Percentiles rank a stretch among this genome's conserved stretches.
These are phyloP conservation scores for Cynocephalus volans DNA, from an alignment of 2,113 vertebrate genomes.

Conservation along the genomic window DNA sequence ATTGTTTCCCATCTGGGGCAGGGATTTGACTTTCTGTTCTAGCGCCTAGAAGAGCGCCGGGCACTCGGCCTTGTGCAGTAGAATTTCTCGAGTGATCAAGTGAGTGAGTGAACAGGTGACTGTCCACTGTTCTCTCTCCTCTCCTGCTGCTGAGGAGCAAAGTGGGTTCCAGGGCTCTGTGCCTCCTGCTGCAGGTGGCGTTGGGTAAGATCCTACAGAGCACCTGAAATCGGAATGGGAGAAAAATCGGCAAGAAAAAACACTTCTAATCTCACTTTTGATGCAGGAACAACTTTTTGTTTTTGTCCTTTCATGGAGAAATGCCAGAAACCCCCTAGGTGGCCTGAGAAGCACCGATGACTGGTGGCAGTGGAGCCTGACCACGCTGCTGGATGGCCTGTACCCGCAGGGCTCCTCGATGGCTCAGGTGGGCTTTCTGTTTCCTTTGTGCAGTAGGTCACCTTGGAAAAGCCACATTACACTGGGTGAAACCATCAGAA, in stretches of 20 bases:
- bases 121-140: not conserved
- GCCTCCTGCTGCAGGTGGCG: rapidly evolving
- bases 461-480: rapidly evolving
- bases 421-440: conserved; percentile 55
- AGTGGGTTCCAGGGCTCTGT: rapidly evolving
- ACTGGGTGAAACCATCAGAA: not conserved
- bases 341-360: conserved; percentile 80
- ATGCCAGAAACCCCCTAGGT: conserved; percentile 66
- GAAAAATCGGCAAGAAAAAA: not conserved
- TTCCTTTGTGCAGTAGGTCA: rapidly evolving
- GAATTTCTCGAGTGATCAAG: not conserved
- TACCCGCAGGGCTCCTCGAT: conserved; percentile 66
- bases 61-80: not conserved
- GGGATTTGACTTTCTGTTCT: not conserved
- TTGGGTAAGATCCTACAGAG: not conserved
- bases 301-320: conserved; percentile 76
- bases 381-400: conserved; percentile 83
- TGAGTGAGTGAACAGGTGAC: rapidly evolving
- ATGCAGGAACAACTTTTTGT: not conserved
- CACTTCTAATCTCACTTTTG: too few relatives aligned
- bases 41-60: not conserved
- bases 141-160: not conserved
- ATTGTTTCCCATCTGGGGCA: not conserved
- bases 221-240: not conserved
- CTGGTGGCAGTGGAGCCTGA: conserved; percentile 91